Percentiles rank a stretch among this genome's conserved stretches.
These are phyloP conservation scores for Characodon lateralis DNA, from an alignment of 2,797 vertebrate genomes.

Conservation along the genomic window DNA sequence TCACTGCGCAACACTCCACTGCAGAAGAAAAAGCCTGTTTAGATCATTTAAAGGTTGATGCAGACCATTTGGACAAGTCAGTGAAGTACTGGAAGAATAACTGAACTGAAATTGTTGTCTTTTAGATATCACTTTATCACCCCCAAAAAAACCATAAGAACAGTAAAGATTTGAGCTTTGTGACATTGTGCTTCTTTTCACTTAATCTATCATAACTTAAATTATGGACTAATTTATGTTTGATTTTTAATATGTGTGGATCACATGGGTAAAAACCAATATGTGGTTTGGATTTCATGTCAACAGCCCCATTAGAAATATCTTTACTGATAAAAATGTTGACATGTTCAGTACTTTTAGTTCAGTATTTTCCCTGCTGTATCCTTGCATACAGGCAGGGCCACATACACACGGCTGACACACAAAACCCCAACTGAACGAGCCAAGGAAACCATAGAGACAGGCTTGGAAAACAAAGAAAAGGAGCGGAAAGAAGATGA, in stretches of 20 bases:
- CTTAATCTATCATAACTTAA: not conserved
- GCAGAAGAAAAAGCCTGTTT: not conserved
- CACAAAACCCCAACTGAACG: conserved; percentile 29
- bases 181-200: not conserved
- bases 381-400: conserved; percentile 9
- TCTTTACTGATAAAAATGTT: not conserved
- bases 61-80: too few relatives aligned
- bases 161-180: not conserved
- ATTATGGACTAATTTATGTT: not conserved
- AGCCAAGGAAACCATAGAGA: conserved; percentile 50
- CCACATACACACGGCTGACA: conserved; percentile 26
- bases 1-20: not conserved
- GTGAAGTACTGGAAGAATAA: not conserved
- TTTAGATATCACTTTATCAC: not conserved
- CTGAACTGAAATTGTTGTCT: not conserved
- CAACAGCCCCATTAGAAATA: not conserved
- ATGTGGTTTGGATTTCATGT: not conserved
- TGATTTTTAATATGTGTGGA: not conserved
- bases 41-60: not conserved
- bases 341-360: not conserved
- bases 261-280: not conserved
- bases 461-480: conserved; percentile 30
- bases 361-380: not conserved
- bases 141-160: not conserved
- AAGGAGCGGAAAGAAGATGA: conserved; percentile 26